A percentile compares a stretch with the other conserved stretches of the same genome.
Conservation (phyloP, 92 coral and sea anemone genomes). For the Epizoanthus ramosus region DNA sequence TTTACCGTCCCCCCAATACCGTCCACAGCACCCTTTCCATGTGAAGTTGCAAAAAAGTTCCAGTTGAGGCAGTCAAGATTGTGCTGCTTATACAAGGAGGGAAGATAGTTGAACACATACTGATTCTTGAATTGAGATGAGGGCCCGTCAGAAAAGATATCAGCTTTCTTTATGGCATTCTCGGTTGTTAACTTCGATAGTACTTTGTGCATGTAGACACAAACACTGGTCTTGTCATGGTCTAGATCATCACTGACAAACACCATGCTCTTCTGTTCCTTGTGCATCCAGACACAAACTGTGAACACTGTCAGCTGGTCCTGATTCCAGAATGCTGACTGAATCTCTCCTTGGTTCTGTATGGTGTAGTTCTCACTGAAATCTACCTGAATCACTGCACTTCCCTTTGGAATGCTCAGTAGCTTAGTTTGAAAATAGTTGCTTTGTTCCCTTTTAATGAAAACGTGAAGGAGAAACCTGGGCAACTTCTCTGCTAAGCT, state of each 20-base stretch:
- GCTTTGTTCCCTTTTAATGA: constrained; percentile 60
- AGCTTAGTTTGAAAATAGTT: constrained; percentile 52
- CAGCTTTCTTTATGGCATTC: constrained; percentile 46
- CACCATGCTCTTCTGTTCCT: constrained; percentile 60
- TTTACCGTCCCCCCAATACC: constrained; percentile 53
- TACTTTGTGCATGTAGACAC: constrained; percentile 54
- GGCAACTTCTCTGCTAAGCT: constrained; percentile 55
- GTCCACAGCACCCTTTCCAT: constrained; percentile 54
- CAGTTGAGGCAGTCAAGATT: constrained; percentile 45
- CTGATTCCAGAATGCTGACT: constrained; percentile 60
- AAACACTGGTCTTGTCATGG: constrained; percentile 62
- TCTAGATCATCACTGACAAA: constrained; percentile 66
- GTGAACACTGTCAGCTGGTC: constrained; percentile 62
- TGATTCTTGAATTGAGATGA: constrained; percentile 59
- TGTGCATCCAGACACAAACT: constrained; percentile 55
- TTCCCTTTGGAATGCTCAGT: constrained; percentile 49
- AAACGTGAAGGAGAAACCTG: constrained; percentile 52
- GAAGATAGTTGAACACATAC: constrained; percentile 59
- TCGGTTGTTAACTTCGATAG: constrained; percentile 21
- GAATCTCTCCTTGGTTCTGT: constrained; percentile 65
- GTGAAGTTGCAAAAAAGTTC: constrained; percentile 56
- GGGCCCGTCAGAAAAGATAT: constrained; percentile 53
- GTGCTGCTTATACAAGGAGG: constrained; percentile 41
- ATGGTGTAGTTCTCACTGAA: constrained; percentile 59
- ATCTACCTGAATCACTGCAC: constrained; percentile 54